Evolutionary conservation across 1,140 invertebrate species (phyloP), one percentile per base, ranked within the genome.

Genomic region (Cecropterus lyciades): DNA sequence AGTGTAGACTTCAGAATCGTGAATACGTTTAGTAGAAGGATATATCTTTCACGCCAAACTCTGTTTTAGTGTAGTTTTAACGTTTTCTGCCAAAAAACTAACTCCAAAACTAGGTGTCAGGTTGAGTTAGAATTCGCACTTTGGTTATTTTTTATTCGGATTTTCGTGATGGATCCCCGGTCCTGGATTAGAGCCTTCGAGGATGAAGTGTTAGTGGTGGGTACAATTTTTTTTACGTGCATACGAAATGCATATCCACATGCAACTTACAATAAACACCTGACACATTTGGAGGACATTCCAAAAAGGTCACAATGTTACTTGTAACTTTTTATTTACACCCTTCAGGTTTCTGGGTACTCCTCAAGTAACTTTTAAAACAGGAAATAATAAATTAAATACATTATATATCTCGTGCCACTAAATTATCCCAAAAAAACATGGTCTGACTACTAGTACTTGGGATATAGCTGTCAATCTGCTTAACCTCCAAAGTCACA

Each of bases 151-250:
- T 77, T 72, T 83, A 80, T 70, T 49, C 45, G 68, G 73, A 51
- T 81, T 79, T 66, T 55, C 37, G 49, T 52, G 43, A 76, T 76
- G 70, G 67, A 75, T 79, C 53, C 13, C 40, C 16, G 42, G 14
- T 67, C 63, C 17, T 72, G 67, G 67, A 71, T 70, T 40, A 79
- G 15, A 72, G 62, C 65, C 67, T 68, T 53, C 13, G 52, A 74
- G 83, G 84, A 87, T 89, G 77, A 81, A 83, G 85, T 87, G 84
- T 69, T 72, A 76, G 80, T 89, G 87, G 85, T 89, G 75, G 46
- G 81, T 82, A 78, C 63, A 8, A 53, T 60, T 66, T 53, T 63
- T 49, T 40, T 53, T 27, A 52, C 17, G 15, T 62, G 24, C 16
- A 27, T 59, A 1, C 15, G 40, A 13, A 20, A 1, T 49, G 43